Evolutionary conservation across 2,113 vertebrate species (phyloP).

Genomic region (Bos javanicus): DNA sequence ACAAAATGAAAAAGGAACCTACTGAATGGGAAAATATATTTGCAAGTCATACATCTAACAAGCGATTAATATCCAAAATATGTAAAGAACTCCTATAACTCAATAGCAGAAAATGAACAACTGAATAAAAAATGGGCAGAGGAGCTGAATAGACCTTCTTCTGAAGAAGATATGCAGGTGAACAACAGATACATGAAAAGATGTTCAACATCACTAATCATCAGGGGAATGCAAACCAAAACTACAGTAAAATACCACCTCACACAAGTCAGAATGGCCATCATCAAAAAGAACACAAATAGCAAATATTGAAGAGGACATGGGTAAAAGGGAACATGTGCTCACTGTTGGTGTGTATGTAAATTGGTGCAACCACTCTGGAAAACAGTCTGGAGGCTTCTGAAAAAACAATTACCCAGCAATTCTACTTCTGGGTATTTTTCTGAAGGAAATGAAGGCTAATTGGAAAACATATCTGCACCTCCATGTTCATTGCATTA

Average conservation of each 20-base stretch:
- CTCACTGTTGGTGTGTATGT: background rate
- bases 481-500: background rate
- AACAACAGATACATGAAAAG: background rate
- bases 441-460: background rate
- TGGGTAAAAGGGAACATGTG: background rate
- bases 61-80: background rate
- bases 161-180: background rate
- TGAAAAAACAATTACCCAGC: background rate
- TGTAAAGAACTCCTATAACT: background rate
- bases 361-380: background rate
- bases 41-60: background rate
- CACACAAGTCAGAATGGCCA: background rate
- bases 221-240: background rate
- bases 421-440: background rate
- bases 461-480: background rate
- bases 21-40: background rate
- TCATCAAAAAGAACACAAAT: background rate
- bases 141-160: background rate
- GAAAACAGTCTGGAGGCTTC: background rate
- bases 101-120: background rate
- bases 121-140: background rate
- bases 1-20: background rate
- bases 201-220: background rate
- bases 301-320: background rate
- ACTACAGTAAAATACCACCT: background rate